Conservation (phyloP, 2,113 vertebrate genomes). For the Siniperca knerii region DNA sequence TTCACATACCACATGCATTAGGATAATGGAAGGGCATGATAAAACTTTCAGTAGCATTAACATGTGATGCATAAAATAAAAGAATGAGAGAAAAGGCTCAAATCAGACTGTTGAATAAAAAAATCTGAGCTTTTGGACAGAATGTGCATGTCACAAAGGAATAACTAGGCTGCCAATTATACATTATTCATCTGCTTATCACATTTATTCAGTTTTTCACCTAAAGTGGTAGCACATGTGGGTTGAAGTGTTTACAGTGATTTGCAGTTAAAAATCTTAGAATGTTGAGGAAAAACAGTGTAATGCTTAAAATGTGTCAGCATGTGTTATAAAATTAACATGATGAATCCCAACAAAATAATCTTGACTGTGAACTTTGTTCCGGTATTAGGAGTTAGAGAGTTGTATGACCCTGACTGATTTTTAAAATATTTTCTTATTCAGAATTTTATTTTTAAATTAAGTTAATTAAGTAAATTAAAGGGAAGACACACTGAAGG, state of each 20-base stretch:
- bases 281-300: conserved; percentile 10
- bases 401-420: no score
- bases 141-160: conserved; percentile 69
- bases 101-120: conserved; percentile 62
- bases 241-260: conserved; percentile 19
- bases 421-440: not conserved
- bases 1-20: conserved; percentile 80
- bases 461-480: not conserved
- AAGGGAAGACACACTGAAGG: not conserved
- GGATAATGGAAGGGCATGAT: conserved; percentile 82
- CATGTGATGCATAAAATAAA: conserved; percentile 84
- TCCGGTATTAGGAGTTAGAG: not conserved
- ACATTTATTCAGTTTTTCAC: conserved; percentile 58
- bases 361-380: not conserved
- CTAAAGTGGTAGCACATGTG: conserved; percentile 17
- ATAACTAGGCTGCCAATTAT: conserved; percentile 59
- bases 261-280: not conserved
- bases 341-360: not conserved
- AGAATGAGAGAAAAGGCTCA: conserved; percentile 64
- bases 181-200: conserved; percentile 79
- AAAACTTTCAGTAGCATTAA: conserved; percentile 86
- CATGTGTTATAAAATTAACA: not conserved
- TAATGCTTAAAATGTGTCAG: not conserved
- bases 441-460: not conserved
- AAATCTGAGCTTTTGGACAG: conserved; percentile 57